These are phyloP conservation scores for Chymomyza costata DNA, from an alignment of 1,140 invertebrate genomes.

Conservation along the genomic window DNA sequence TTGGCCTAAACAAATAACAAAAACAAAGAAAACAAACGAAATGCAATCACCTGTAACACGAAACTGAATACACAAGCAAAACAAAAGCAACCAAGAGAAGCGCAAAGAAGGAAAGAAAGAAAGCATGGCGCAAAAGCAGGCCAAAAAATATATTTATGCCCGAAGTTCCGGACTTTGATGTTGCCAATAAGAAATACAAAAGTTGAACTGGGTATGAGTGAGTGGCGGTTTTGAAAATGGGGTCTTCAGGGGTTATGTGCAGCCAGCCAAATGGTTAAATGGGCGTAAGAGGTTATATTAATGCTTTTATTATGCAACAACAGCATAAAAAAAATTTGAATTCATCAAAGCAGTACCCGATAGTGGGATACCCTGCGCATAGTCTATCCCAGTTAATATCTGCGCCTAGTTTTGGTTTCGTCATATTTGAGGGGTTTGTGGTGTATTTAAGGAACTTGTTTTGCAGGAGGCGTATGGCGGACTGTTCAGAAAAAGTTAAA, in stretches of 20 bases:
- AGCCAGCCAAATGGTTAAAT: conserved; percentile 10
- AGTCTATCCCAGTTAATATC: no score
- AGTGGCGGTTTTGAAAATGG: conserved; percentile 5
- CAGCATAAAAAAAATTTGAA: conserved; percentile 27
- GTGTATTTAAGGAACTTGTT: no score
- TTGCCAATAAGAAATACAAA: conserved; percentile 59
- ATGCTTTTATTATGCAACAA: conserved; percentile 60
- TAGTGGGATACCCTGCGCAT: no score
- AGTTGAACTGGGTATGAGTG: not conserved
- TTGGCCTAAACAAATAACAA: conserved; percentile 57
- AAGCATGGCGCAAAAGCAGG: no score
- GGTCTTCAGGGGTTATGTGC: conserved; percentile 5
- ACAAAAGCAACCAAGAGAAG: conserved; percentile 25
- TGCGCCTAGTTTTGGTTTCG: no score
- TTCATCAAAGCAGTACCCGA: no score
- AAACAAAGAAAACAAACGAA: conserved; percentile 19
- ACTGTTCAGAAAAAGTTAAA: no score
- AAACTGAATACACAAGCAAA: conserved; percentile 69
- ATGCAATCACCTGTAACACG: conserved; percentile 69
- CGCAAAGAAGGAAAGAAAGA: conserved; percentile 1
- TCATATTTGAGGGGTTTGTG: no score
- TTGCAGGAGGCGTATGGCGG: no score
- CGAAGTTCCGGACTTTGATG: conserved; percentile 49
- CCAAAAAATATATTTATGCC: conserved; percentile 37
- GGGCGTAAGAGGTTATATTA: conserved; percentile 48